Evolutionary conservation across 2,797 vertebrate species (phyloP).

Genomic region (Lates japonicus): DNA sequence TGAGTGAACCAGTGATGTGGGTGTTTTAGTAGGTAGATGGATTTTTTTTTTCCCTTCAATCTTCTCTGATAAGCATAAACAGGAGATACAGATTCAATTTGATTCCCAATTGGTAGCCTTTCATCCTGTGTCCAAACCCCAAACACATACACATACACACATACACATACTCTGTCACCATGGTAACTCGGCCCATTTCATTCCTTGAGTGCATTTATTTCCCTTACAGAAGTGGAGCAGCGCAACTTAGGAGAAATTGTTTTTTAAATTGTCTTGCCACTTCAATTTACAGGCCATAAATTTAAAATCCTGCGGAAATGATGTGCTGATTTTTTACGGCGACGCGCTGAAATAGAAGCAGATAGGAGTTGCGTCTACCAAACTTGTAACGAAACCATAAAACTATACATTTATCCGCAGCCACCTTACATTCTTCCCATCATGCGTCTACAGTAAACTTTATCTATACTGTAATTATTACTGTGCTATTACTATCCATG

Average conservation of each 20-base stretch:
- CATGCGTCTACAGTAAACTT: neutral
- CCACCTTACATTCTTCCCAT: slow-evolving; percentile 17
- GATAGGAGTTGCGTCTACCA: slow-evolving; percentile 51
- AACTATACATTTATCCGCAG: slow-evolving; percentile 35
- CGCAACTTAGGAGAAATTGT: slow-evolving; percentile 85
- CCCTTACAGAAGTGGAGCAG: slow-evolving; percentile 74
- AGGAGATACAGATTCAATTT: slow-evolving; percentile 74
- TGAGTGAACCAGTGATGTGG: slow-evolving; percentile 57
- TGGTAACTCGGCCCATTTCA: slow-evolving; percentile 78
- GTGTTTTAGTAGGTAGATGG: slow-evolving; percentile 44
- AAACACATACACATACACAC: slow-evolving; percentile 29
- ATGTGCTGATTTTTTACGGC: slow-evolving; percentile 72
- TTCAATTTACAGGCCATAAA: slow-evolving; percentile 83
- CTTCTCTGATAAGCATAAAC: slow-evolving; percentile 68
- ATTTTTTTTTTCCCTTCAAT: slow-evolving; percentile 29
- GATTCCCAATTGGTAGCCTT: slow-evolving; percentile 68
- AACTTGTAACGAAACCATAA: slow-evolving; percentile 43
- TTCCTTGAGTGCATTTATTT: slow-evolving; percentile 75
- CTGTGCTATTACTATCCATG: neutral
- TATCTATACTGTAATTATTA: slow-evolving; percentile 21
- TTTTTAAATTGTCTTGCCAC: slow-evolving; percentile 85
- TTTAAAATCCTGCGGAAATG: slow-evolving; percentile 78
- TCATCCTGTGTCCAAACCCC: slow-evolving; percentile 59
- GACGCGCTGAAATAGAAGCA: slow-evolving; percentile 66
- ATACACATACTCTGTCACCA: slow-evolving; percentile 73